These are phyloP conservation scores for Polypedilum pembai DNA, from an alignment of 1,140 invertebrate species.

Conservation along the genomic window DNA sequence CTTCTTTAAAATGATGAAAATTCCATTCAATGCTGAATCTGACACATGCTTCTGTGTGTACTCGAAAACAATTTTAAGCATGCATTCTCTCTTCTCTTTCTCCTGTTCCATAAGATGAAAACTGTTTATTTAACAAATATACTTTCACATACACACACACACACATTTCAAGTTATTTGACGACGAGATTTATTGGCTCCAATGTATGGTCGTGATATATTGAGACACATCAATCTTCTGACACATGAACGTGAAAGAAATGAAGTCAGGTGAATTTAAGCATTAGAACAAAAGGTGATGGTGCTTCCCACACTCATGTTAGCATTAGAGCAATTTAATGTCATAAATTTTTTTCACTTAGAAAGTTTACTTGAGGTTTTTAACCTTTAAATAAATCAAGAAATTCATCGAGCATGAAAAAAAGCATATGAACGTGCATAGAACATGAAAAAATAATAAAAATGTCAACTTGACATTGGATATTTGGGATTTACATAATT, in stretches of 20 bases:
- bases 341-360: not conserved
- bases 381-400: no score
- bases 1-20: no score
- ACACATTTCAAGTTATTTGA: not conserved
- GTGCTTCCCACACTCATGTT: not conserved
- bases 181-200: not conserved
- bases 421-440: not conserved
- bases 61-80: no score
- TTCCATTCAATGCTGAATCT: no score
- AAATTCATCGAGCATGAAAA: not conserved
- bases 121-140: not conserved
- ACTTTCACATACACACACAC: not conserved
- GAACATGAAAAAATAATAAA: not conserved
- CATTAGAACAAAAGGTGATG: not conserved
- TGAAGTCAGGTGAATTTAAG: conserved; percentile 22
- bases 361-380: no score
- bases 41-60: no score
- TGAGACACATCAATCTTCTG: not conserved
- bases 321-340: not conserved
- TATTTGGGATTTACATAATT: no score
- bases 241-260: not conserved
- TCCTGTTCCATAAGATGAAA: not conserved
- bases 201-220: not conserved
- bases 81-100: no score
- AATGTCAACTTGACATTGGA: not conserved